Evolutionary conservation across 2,888 invertebrate genomes (phyloP).

Genomic region (Stegana nigrithorax): DNA sequence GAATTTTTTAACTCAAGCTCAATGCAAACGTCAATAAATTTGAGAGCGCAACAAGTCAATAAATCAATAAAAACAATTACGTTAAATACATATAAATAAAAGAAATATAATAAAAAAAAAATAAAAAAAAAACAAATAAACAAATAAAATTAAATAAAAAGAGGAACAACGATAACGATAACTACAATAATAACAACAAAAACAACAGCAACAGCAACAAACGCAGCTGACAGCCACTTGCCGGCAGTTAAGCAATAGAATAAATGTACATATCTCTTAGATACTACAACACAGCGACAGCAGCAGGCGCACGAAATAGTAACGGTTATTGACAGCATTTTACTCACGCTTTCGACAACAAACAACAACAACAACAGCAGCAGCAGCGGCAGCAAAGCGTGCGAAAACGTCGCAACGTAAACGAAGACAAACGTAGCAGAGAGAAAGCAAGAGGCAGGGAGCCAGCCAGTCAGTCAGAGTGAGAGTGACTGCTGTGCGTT

Average conservation of each 20-base stretch:
- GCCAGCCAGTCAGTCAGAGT: too few species aligned
- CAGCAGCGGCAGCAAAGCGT: slow-evolving; percentile 12
- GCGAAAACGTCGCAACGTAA: too few species aligned
- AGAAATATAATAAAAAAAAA: slow-evolving; percentile 2
- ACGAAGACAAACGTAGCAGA: too few species aligned
- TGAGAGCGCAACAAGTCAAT: slow-evolving; percentile 46
- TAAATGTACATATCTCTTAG: not conserved
- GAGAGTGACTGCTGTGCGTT: too few species aligned
- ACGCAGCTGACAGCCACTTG: too few species aligned
- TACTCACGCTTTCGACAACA: slow-evolving; percentile 43
- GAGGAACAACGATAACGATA: not conserved
- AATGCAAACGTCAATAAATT: slow-evolving; percentile 54
- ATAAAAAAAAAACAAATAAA: not conserved
- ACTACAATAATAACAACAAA: slow-evolving; percentile 21
- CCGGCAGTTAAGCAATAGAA: too few species aligned
- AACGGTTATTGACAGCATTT: slow-evolving; percentile 49
- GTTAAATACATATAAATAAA: slow-evolving; percentile 5
- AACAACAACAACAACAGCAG: not conserved
- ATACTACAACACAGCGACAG: slow-evolving; percentile 23
- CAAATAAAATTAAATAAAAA: not conserved
- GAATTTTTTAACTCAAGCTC: slow-evolving; percentile 60
- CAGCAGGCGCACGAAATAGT: slow-evolving; percentile 46
- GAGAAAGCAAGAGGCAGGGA: not conserved
- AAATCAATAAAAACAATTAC: slow-evolving; percentile 45
- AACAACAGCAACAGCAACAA: slow-evolving; percentile 13